Conservation (phyloP, 2,797 vertebrate species). For the Sebastes cheni region DNA sequence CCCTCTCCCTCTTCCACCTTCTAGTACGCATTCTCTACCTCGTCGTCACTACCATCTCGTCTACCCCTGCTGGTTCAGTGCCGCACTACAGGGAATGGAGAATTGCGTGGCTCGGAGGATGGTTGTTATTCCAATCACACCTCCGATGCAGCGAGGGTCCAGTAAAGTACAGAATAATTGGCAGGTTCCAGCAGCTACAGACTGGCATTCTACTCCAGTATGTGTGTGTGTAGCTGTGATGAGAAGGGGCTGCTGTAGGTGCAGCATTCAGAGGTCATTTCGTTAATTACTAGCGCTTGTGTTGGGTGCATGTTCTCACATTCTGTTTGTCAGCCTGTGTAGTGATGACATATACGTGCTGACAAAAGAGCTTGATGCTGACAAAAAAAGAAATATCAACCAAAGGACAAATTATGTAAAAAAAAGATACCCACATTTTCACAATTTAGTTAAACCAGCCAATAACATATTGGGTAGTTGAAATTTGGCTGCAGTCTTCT, state of each 20-base stretch:
- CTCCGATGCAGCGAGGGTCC: conserved; percentile 79
- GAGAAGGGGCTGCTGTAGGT: conserved; percentile 67
- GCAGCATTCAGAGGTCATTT: conserved; percentile 79
- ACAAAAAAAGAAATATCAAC: conserved; percentile 42
- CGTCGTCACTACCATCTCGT: conserved; percentile 44
- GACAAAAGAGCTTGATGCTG: conserved; percentile 47
- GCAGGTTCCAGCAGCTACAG: conserved; percentile 79
- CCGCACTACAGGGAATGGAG: conserved; percentile 73
- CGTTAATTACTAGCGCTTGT: conserved; percentile 82
- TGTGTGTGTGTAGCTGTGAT: conserved; percentile 33
- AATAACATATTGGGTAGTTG: conserved; percentile 20
- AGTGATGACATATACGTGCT: conserved; percentile 51
- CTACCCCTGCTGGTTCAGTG: conserved; percentile 71
- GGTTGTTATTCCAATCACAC: conserved; percentile 88
- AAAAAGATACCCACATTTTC: conserved; percentile 32
- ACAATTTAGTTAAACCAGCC: conserved; percentile 20
- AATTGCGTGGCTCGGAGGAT: conserved; percentile 77
- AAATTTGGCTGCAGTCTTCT: conserved; percentile 36
- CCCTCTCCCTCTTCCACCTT: conserved; percentile 23
- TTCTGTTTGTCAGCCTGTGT: conserved; percentile 70
- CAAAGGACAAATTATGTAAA: conserved; percentile 24
- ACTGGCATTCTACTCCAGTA: conserved; percentile 63
- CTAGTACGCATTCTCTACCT: conserved; percentile 42
- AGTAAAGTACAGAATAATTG: conserved; percentile 86
- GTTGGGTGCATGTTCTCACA: conserved; percentile 59